phyloP scores from a whole-genome alignment of 2,888 invertebrate genomes.

The Rhogogaster chlorosoma region DNA sequence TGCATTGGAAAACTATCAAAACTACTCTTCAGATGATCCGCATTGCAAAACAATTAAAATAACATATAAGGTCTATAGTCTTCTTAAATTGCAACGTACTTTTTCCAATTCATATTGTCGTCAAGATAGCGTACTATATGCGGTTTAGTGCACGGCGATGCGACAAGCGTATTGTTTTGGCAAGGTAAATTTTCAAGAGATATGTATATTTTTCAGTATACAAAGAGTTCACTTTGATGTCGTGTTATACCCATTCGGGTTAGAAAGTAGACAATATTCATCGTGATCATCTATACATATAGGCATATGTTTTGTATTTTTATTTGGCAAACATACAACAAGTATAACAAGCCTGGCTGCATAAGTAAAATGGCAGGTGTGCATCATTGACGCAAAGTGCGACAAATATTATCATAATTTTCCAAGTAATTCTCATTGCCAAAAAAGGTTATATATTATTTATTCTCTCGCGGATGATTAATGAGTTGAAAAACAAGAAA shows the following conservation, averaged over 20 bases:
- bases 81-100: not conserved
- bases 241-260: not conserved
- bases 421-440: not conserved
- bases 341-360: slow-evolving; percentile 24
- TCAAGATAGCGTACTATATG: not conserved
- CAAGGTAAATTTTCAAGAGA: not conserved
- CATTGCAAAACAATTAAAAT: not conserved
- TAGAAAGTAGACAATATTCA: not conserved
- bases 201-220: not conserved
- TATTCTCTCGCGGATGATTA: not conserved
- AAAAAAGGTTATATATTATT: not conserved
- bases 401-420: not conserved
- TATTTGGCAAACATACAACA: slow-evolving; percentile 6
- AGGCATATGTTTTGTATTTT: not conserved
- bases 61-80: not conserved
- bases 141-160: not conserved
- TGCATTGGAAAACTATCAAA: not conserved
- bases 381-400: not conserved
- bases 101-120: not conserved
- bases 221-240: not conserved
- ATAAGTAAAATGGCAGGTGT: slow-evolving; percentile 37
- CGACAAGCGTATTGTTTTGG: not conserved
- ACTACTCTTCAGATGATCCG: not conserved
- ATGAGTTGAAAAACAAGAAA: not conserved
- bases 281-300: not conserved